Evolutionary conservation across 1,140 invertebrate genomes (phyloP), one percentile per base, ranked within the genome.

Genomic region (Drosophila pruinosa): DNA sequence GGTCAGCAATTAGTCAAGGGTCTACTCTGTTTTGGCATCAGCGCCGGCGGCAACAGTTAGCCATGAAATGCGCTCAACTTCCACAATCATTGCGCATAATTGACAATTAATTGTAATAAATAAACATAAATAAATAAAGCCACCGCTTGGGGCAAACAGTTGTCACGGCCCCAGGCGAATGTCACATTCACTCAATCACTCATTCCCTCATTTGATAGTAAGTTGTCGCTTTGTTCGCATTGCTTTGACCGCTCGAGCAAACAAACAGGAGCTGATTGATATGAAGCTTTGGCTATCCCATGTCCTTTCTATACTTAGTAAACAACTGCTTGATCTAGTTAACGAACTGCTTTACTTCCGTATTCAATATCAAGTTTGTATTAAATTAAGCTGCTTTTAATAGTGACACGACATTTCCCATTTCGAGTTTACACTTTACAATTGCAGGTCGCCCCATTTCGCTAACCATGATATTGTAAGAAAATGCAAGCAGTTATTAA

Each of bases 31-130:
- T 7, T 39, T 71, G 68, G 67, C 75, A 80, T 0, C 41, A 38
- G 34, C 61, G 81, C 64, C 64, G 36, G 22, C 3, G 65, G 80
- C 79, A 22, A 5, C 52, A 38, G 10, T 77, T 75, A 74, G 64
- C 81, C 81, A 59, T 85, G 81, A 85, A 71, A 74, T 17, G 14
- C 2, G 41, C 39, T 45, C 38, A 69, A 76, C 73, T 8, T 50
- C 28, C 47, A 80, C 61, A 61, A 72, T 85, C 81, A 85, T 70
- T 73, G 64, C 48, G 48, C 47, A 68, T 85, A 85, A 85, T 85
- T 86, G 82, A 65, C 57, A 72, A 48, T 70, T 74, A 69, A 74
- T 75, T 88, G 82, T 88, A 77, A 81, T 86, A 85, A 86, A 85
- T 80, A 83, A 79, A 79, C 31, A 34, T 47, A 26, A 24, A 75